These are phyloP conservation scores for Thrips palmi DNA, from an alignment of 1,140 invertebrate genomes.

Conservation along the genomic window DNA sequence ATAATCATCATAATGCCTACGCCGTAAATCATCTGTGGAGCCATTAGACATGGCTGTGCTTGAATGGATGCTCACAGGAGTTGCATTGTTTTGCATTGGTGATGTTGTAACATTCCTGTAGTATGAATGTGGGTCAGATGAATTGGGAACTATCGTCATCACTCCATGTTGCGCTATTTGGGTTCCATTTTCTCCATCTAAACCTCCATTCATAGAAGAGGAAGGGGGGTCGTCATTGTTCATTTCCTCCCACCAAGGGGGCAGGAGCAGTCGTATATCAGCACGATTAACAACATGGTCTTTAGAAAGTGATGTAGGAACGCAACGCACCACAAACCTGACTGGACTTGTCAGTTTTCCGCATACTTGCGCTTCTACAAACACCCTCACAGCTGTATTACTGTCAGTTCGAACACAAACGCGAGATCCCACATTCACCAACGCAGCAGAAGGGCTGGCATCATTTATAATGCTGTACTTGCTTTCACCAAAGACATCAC, in stretches of 20 bases:
- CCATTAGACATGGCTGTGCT: conserved; percentile 36
- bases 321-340: conserved; percentile 54
- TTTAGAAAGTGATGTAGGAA: conserved; percentile 24
- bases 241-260: conserved; percentile 90
- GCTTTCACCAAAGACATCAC: conserved; percentile 51
- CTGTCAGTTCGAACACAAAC: conserved; percentile 27
- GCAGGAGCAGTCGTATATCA: conserved; percentile 71
- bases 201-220: conserved; percentile 4
- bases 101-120: conserved; percentile 29
- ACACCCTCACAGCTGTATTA: conserved; percentile 32
- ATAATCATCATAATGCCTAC: conserved; percentile 57
- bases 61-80: conserved; percentile 26
- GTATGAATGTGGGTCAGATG: conserved; percentile 18
- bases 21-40: conserved; percentile 27
- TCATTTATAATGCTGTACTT: conserved; percentile 83
- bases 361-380: conserved; percentile 67
- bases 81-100: conserved; percentile 27
- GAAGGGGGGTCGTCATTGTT: conserved; percentile 38
- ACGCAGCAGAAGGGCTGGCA: conserved; percentile 57
- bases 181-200: conserved; percentile 7
- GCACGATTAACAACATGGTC: conserved; percentile 55
- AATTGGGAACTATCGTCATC: neutral
- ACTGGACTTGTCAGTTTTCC: conserved; percentile 50
- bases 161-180: no score
- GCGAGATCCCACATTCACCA: conserved; percentile 28